phyloP scores from a whole-genome alignment of 2,113 vertebrate species.

The Probosciger aterrimus region DNA sequence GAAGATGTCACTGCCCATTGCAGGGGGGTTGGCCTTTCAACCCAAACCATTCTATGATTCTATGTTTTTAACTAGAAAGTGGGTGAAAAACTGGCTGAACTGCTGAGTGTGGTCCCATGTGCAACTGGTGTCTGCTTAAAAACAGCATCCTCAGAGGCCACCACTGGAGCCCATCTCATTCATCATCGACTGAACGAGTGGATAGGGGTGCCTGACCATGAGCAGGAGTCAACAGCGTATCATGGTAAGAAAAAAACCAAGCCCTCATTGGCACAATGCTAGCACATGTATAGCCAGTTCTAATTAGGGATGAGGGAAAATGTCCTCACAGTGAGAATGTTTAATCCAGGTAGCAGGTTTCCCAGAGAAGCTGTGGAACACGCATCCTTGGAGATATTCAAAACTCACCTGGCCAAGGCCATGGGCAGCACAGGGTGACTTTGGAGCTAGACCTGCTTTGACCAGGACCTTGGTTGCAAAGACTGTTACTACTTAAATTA shows the following conservation, averaged over 20 bases:
- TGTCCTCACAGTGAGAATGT: background rate
- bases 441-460: background rate
- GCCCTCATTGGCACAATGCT: fast-evolving
- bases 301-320: background rate
- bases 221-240: background rate
- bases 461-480: background rate
- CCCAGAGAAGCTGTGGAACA: background rate
- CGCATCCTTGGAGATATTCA: background rate
- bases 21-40: background rate
- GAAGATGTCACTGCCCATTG: background rate
- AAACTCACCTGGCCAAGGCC: background rate
- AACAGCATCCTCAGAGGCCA: background rate
- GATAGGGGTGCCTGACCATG: background rate
- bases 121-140: fast-evolving
- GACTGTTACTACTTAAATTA: background rate
- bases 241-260: background rate
- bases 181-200: background rate
- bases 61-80: background rate
- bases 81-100: background rate
- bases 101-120: background rate
- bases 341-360: background rate
- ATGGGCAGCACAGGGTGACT: too few species aligned
- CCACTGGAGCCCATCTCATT: too few species aligned
- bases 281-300: background rate
- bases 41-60: background rate